Conservation (phyloP, 2,888 invertebrate genomes). For the Macrophya annulata region DNA sequence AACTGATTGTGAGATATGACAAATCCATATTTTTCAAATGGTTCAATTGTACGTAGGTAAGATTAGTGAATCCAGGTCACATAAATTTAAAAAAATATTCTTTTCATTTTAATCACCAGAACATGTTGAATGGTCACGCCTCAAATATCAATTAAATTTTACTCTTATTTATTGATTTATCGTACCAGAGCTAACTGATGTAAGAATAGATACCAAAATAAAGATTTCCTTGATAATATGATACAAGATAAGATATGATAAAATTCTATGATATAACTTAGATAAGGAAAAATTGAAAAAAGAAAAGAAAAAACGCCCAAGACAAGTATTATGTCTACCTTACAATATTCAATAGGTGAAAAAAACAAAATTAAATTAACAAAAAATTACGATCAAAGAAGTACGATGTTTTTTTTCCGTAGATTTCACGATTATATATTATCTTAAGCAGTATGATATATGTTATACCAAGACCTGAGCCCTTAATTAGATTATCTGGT, state of each 20-base stretch:
- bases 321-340: background rate
- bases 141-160: slow-evolving; percentile 30
- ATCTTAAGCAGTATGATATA: background rate
- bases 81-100: background rate
- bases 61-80: slow-evolving; percentile 21
- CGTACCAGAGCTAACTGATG: slow-evolving; percentile 21
- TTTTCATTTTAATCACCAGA: background rate
- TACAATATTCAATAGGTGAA: background rate
- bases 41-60: background rate
- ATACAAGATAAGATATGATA: background rate
- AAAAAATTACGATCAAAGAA: background rate
- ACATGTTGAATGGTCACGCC: slow-evolving; percentile 39
- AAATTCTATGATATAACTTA: background rate
- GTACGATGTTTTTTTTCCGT: too few species aligned
- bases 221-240: slow-evolving; percentile 19
- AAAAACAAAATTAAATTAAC: background rate
- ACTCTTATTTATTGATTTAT: slow-evolving; percentile 42
- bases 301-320: background rate
- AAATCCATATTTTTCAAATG: slow-evolving; percentile 17
- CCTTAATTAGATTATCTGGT: slow-evolving; percentile 39
- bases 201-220: slow-evolving; percentile 27
- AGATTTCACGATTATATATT: background rate
- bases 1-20: slow-evolving; percentile 14
- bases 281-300: background rate
- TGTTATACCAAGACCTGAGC: slow-evolving; percentile 19